A percentile compares a stretch with the other conserved stretches of the same genome.
Evolutionary conservation across 2,888 invertebrate genomes (phyloP).

Genomic region (Itoplectis maculator): DNA sequence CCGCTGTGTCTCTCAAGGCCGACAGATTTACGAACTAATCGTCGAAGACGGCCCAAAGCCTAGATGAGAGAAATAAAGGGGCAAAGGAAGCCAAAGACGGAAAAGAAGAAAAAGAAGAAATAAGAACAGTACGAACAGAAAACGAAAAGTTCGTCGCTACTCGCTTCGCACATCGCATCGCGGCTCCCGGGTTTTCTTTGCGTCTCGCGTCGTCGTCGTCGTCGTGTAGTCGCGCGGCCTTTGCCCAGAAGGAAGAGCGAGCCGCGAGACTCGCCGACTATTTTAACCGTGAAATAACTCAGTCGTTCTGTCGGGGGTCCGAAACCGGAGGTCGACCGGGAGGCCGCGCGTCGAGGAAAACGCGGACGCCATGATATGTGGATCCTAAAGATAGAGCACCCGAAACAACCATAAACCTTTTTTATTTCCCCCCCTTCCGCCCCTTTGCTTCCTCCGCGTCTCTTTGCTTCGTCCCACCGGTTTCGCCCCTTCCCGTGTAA

Average conservation of each 20-base stretch:
- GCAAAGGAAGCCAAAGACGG: background rate
- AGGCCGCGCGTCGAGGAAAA: slow-evolving; percentile 67
- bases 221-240: slow-evolving; percentile 59
- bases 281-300: slow-evolving; percentile 83
- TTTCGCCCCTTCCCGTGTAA: slow-evolving; percentile 56
- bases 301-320: slow-evolving; percentile 74
- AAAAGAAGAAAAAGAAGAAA: slow-evolving; percentile 36
- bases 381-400: slow-evolving; percentile 81
- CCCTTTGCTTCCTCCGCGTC: slow-evolving; percentile 50
- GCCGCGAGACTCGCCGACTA: slow-evolving; percentile 78
- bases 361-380: slow-evolving; percentile 77
- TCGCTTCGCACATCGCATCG: slow-evolving; percentile 11
- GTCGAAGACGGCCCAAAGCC: background rate
- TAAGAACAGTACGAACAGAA: too few relatives aligned
- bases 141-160: slow-evolving; percentile 19
- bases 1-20: slow-evolving; percentile 34
- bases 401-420: slow-evolving; percentile 80
- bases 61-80: background rate
- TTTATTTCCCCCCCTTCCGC: slow-evolving; percentile 55
- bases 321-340: slow-evolving; percentile 63
- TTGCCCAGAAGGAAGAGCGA: slow-evolving; percentile 63
- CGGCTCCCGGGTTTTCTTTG: slow-evolving; percentile 53
- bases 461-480: slow-evolving; percentile 39
- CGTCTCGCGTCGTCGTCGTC: slow-evolving; percentile 44
- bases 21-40: slow-evolving; percentile 29